Evolutionary conservation across 2,797 vertebrate species (phyloP).

Genomic region (Enoplosus armatus): DNA sequence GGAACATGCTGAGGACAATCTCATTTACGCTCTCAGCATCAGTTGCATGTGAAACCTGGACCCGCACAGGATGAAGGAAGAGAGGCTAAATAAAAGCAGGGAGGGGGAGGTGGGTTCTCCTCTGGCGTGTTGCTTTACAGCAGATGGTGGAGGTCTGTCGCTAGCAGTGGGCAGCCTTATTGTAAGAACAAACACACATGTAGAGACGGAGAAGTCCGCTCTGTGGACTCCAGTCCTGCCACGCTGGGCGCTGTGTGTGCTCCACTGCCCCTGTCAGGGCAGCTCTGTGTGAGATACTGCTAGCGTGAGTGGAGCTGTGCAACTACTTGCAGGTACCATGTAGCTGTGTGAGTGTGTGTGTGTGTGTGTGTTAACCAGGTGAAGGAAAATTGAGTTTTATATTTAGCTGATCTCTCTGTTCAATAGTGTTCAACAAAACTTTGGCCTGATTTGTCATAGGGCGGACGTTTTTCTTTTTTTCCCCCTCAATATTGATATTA

Average conservation of each 20-base stretch:
- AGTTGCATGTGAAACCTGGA: not conserved
- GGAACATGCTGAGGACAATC: too few species aligned
- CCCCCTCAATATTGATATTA: too few species aligned
- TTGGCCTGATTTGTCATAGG: too few species aligned
- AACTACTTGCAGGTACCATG: not conserved
- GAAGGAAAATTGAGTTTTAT: not conserved
- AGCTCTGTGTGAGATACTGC: not conserved
- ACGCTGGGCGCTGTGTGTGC: not conserved
- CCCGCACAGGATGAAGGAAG: not conserved
- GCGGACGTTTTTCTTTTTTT: too few species aligned
- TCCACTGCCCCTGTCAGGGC: conserved; percentile 2
- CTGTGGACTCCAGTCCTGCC: not conserved
- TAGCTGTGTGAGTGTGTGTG: not conserved
- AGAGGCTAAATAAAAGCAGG: not conserved
- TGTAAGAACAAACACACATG: conserved; percentile 19
- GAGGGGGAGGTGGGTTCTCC: not conserved
- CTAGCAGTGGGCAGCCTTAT: conserved; percentile 13
- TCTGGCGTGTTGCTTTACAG: conserved; percentile 12
- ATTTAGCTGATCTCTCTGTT: conserved; percentile 1
- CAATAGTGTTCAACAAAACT: too few species aligned
- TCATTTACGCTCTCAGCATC: not conserved
- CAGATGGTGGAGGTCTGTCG: conserved; percentile 31
- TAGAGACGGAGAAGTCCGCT: conserved; percentile 9
- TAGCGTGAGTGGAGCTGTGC: not conserved
- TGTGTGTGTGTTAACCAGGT: too few species aligned